Percentiles rank a stretch among this genome's conserved stretches.
Conservation (phyloP, 2,113 vertebrate genomes). For the Nettapus auritus region DNA sequence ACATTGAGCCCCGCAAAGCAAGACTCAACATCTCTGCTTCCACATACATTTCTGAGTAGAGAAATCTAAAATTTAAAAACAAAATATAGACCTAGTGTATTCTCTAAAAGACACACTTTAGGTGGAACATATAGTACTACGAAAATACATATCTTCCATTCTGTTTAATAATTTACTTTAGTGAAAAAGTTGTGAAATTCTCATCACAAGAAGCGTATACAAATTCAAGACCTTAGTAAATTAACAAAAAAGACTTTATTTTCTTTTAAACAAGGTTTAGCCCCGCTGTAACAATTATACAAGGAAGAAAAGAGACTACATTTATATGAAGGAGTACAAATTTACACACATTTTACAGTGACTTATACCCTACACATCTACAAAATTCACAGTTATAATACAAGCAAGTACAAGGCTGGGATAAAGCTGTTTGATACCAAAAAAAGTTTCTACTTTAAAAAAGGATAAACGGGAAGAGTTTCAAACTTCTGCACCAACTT, state of each 20-base stretch:
- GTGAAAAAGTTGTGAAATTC: slow-evolving; percentile 78
- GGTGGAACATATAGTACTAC: slow-evolving; percentile 76
- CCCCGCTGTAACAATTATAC: slow-evolving; percentile 73
- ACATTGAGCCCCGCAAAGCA: slow-evolving; percentile 62
- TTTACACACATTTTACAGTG: slow-evolving; percentile 82
- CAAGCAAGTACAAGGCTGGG: slow-evolving; percentile 75
- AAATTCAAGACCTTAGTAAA: slow-evolving; percentile 77
- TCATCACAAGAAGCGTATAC: slow-evolving; percentile 76
- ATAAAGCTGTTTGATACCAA: slow-evolving; percentile 74
- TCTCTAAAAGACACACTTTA: slow-evolving; percentile 78
- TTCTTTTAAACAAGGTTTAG: slow-evolving; percentile 65
- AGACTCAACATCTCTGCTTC: slow-evolving; percentile 62
- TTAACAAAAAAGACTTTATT: slow-evolving; percentile 70
- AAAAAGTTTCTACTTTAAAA: slow-evolving; percentile 63
- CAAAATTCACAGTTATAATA: slow-evolving; percentile 85
- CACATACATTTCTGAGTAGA: slow-evolving; percentile 75
- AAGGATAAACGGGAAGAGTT: slow-evolving; percentile 12
- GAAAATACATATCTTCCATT: slow-evolving; percentile 84
- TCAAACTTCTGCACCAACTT: slow-evolving; percentile 59
- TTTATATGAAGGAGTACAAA: slow-evolving; percentile 80
- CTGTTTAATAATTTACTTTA: slow-evolving; percentile 84
- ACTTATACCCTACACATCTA: slow-evolving; percentile 79
- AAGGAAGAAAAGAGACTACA: slow-evolving; percentile 69
- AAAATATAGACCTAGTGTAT: slow-evolving; percentile 78
- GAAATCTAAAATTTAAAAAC: slow-evolving; percentile 80